Base-by-base conservation (phyloP, 2,797 vertebrate genomes). In the Pteronotus mesoamericanus region DNA sequence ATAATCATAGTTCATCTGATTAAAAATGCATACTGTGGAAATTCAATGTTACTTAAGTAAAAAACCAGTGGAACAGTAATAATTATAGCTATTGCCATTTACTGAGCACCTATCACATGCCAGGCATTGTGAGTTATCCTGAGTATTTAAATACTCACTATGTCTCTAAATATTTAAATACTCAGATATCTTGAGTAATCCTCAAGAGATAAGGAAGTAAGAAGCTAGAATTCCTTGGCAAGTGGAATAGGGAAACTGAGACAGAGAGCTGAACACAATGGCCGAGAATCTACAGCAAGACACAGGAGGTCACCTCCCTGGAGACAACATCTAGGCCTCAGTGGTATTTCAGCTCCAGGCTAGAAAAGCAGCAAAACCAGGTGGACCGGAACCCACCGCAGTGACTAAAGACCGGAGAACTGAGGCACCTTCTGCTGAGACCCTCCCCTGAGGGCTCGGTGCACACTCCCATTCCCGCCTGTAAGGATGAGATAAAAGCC, bases 31-130 rank as follows among this genome's bases (percentile, higher is more conserved):
- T 2, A 72, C 61, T 68, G 26, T 83, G 59, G 29, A 93, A 83
- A 89, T 74, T 66, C 69, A 80, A 37, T 39, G 42, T 80, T 86
- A 71, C 46, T 72, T 86, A 90, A 80, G 37, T 68, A 94, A 94
- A 82, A 37, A 87, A 21, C 26, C 39, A 57, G 29, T 37, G 12
- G 66, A 61, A 64, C 4, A 68, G n/a, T 82, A 88, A 82, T 66
- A 37, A 88, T 26, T 83, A 61, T 0, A 74, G 48, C 42, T 21
- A 29, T 22, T 69, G 75, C 37, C 39, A 26, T 64, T 66, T 82
- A 59, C 46, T 42, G 26, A 89, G 32, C 29, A 72, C 12, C 78
- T 29, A 15, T n/a, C 48, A 39, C 8, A 9, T 6, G 16, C 59
- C 46, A 74, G 89, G 83, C 61, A 78, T 29, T 24, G 29, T 89